Conservation (phyloP, 2,113 vertebrate genomes). For the Acrocephalus arundinaceus region DNA sequence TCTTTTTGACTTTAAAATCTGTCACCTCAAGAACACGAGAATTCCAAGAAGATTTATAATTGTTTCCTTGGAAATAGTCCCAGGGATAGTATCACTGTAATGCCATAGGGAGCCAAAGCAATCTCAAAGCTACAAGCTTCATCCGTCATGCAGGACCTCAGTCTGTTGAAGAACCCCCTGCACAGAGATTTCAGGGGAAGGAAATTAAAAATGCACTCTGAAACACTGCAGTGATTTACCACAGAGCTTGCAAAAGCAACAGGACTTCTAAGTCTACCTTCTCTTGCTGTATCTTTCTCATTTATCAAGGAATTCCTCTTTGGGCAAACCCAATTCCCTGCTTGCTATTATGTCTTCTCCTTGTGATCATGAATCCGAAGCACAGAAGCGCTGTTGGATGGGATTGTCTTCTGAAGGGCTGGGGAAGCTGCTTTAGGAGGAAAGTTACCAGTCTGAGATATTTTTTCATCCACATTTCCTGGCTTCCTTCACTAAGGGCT, state of each 20-base stretch:
- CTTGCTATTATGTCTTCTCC: background rate
- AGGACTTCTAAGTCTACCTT: background rate
- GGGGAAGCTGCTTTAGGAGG: background rate
- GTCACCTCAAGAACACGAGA: background rate
- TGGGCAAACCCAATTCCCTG: background rate
- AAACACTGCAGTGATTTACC: background rate
- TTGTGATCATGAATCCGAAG: background rate
- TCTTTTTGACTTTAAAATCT: background rate
- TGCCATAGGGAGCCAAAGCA: background rate
- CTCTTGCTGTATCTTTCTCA: background rate
- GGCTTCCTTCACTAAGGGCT: background rate
- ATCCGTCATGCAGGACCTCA: background rate
- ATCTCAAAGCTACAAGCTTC: background rate
- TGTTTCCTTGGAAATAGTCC: background rate
- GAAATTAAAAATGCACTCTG: background rate
- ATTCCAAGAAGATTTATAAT: background rate
- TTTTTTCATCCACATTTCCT: background rate
- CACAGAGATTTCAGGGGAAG: accelerated
- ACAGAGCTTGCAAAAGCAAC: background rate
- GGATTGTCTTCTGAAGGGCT: background rate
- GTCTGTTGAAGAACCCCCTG: background rate
- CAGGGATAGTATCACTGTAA: background rate
- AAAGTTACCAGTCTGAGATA: background rate
- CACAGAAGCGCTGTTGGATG: background rate
- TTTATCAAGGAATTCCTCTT: background rate